Conservation (phyloP, 2,888 invertebrate genomes). For the Oxyscelio sp. region DNA sequence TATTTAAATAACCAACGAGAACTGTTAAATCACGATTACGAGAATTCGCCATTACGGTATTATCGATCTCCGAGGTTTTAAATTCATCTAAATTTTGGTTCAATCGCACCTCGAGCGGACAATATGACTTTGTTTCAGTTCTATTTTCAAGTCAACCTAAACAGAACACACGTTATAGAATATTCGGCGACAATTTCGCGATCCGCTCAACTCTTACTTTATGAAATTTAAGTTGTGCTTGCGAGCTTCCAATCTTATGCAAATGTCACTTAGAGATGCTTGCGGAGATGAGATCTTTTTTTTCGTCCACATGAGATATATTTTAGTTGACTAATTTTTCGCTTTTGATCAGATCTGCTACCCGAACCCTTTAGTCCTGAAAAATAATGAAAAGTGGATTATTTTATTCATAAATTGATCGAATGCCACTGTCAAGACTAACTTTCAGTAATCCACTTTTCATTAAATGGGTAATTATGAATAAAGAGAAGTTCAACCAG, state of each 20-base stretch:
- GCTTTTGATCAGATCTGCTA: constrained; percentile 84
- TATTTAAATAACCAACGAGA: no score
- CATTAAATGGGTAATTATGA: constrained; percentile 42
- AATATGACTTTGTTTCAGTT: no score
- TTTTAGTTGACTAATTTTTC: constrained; percentile 68
- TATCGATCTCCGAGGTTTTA: constrained; percentile 16
- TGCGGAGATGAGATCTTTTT: background rate
- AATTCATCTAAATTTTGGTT: constrained; percentile 29
- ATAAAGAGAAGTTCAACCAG: constrained; percentile 32
- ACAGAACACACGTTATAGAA: background rate
- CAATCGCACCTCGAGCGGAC: constrained; percentile 28
- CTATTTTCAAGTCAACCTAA: no score
- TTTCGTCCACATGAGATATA: constrained; percentile 20
- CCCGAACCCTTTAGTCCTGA: constrained; percentile 79
- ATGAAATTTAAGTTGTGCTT: constrained; percentile 54
- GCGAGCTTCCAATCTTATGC: constrained; percentile 62
- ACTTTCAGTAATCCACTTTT: constrained; percentile 25
- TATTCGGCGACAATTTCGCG: constrained; percentile 25
- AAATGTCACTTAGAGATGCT: constrained; percentile 48
- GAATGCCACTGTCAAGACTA: background rate
- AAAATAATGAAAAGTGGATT: constrained; percentile 81
- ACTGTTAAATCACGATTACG: no score
- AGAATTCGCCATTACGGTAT: no score
- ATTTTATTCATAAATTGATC: constrained; percentile 55
- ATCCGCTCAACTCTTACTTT: constrained; percentile 70